Base-by-base conservation (phyloP, 1,140 invertebrate genomes). In the Drosophila ambigua region DNA sequence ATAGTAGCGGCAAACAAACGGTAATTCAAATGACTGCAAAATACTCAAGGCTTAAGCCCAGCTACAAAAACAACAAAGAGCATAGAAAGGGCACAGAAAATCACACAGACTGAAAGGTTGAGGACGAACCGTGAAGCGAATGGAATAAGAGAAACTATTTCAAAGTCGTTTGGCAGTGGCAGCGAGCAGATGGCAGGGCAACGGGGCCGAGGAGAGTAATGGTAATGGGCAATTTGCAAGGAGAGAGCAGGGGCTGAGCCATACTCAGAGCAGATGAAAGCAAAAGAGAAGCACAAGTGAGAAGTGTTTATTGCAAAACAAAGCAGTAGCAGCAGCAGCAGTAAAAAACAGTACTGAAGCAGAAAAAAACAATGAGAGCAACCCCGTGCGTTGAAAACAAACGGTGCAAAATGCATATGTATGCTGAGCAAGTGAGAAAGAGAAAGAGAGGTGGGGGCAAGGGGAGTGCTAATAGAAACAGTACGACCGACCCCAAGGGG, bases 241-340 rank as follows among this genome's bases (percentile, higher is more conserved):
- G 28, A 6, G 28, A 31, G 7, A 31, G 28, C 28, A 31, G 8
- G 50, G 66, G 44, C 66, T 54, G 51, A 15, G 3, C 20, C 8
- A 35, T 35, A 9, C 9, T 35, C 31, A 11, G 31, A 35, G 8
- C 8, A 68, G 64, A 43, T 68, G 66, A 68, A 69, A 69, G 64
- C 9, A 43, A 20, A 35, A 15, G n/a, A 35, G 9, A 11, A 9
- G 31, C 11, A 9, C 31, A 35, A 35, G 31, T 35, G 31, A 35
- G 31, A 68, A 69, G 66, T 69, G 66, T 68, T 69, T 69, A 69
- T 69, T 69, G 66, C 51, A 41, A 26, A 68, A 68, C 64, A 69
- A 69, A 43, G 64, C 66, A 49, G 20, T 45, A 43, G 55, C 41
- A 68, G 64, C 44, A 41, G 28, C 35, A 26, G 20, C 2, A 7